Percentiles rank a stretch among this genome's conserved stretches.
Conservation (phyloP, 1,140 invertebrate genomes). For the Coenobita brevimanus region DNA sequence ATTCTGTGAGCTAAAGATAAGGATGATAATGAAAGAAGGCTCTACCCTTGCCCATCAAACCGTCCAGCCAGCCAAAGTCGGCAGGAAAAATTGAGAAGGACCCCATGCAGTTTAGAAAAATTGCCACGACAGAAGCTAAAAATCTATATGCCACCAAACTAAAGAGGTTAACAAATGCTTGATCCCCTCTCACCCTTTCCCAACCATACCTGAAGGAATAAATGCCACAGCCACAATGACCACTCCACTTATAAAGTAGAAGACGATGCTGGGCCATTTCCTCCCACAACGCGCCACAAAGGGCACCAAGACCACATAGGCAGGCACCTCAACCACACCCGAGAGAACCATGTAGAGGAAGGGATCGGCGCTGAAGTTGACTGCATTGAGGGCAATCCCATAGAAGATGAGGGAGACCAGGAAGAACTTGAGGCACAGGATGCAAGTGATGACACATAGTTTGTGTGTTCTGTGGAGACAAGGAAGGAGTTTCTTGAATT, state of each 20-base stretch:
- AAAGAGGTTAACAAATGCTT: too few relatives aligned
- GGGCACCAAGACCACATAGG: slow-evolving; percentile 29
- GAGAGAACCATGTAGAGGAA: slow-evolving; percentile 40
- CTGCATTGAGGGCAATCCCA: slow-evolving; percentile 81
- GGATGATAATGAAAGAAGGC: too few relatives aligned
- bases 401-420: slow-evolving; percentile 80
- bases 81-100: too few relatives aligned
- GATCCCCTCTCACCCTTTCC: too few relatives aligned
- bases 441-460: slow-evolving; percentile 81
- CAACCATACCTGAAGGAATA: too few relatives aligned
- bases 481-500: too few relatives aligned
- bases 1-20: too few relatives aligned
- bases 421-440: slow-evolving; percentile 86
- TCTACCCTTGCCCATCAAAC: too few relatives aligned
- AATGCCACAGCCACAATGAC: slow-evolving; percentile 36
- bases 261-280: slow-evolving; percentile 15
- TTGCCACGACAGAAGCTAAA: too few relatives aligned
- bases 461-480: slow-evolving; percentile 79
- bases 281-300: slow-evolving; percentile 35
- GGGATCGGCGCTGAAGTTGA: slow-evolving; percentile 46
- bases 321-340: slow-evolving; percentile 35
- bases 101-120: too few relatives aligned
- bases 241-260: slow-evolving; percentile 28
- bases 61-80: too few relatives aligned
- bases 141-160: too few relatives aligned